phyloP scores from a whole-genome alignment of 2,797 vertebrate genomes.

The Melanotaenia boesemani region DNA sequence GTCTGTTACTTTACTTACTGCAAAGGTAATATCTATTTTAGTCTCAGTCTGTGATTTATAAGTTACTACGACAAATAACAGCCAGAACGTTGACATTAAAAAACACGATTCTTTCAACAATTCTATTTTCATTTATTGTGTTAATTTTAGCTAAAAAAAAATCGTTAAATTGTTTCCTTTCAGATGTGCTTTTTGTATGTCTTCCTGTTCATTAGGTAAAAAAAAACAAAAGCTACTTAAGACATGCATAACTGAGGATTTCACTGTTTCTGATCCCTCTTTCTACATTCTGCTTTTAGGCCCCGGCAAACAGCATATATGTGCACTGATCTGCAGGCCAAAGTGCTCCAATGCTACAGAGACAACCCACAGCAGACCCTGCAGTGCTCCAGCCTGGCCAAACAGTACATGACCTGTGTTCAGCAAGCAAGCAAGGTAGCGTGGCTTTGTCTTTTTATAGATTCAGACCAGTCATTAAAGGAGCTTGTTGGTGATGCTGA shows the following conservation, averaged over 20 bases:
- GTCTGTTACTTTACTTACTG: too few species aligned
- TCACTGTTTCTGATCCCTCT: conserved; percentile 21
- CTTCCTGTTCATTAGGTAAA: neutral
- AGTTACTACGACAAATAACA: too few species aligned
- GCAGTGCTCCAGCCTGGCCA: conserved; percentile 90
- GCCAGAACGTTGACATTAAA: neutral
- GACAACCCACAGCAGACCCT: conserved; percentile 89
- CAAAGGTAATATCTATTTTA: too few species aligned
- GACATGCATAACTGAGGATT: neutral
- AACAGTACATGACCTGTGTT: conserved; percentile 91
- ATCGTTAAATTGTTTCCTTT: neutral
- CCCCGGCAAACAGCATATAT: conserved; percentile 75
- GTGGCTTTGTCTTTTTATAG: conserved; percentile 3
- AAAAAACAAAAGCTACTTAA: neutral
- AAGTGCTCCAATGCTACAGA: conserved; percentile 91
- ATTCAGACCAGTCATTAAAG: conserved; percentile 14
- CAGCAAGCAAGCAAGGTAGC: conserved; percentile 88
- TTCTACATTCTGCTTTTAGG: conserved; percentile 48
- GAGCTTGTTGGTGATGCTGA: conserved; percentile 23
- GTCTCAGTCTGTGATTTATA: too few species aligned
- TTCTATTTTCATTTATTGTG: neutral
- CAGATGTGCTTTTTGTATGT: neutral
- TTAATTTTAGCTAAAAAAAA: too few species aligned
- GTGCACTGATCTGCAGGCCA: conserved; percentile 88
- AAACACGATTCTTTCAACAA: neutral